A percentile compares a stretch with the other conserved stretches of the same genome.
Evolutionary conservation across 2,797 vertebrate species (phyloP).

Genomic region (Mormyrops attenuatus): DNA sequence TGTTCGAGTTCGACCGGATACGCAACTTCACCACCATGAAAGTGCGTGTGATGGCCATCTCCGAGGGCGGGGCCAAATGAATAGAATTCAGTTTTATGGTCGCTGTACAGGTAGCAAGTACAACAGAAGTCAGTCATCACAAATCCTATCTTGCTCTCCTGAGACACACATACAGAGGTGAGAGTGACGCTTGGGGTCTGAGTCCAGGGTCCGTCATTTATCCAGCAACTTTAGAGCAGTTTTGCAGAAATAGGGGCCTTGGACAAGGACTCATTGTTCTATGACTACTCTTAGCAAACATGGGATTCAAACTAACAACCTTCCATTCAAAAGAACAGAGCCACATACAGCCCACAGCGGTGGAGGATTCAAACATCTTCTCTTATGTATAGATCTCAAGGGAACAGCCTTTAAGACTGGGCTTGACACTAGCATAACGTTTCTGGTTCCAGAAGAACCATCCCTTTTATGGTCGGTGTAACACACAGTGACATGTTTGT

Average conservation of each 20-base stretch:
- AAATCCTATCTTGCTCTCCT: background rate
- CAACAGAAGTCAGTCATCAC: background rate
- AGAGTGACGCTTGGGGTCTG: background rate
- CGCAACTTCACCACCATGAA: constrained; percentile 97
- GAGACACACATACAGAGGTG: background rate
- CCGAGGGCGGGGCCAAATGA: background rate
- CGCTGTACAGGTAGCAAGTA: background rate
- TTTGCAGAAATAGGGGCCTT: background rate
- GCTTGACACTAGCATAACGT: background rate
- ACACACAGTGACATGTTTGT: background rate
- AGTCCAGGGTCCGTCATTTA: background rate
- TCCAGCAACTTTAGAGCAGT: background rate
- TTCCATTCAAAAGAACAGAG: background rate
- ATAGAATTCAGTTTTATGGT: background rate
- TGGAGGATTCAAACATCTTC: background rate
- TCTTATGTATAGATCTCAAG: background rate
- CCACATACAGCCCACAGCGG: background rate
- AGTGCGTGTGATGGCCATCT: constrained; percentile 51
- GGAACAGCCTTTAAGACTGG: background rate
- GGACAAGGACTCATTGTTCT: background rate
- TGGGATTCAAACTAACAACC: background rate
- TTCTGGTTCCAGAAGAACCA: background rate
- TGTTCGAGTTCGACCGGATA: constrained; percentile 90
- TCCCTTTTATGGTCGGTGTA: background rate
- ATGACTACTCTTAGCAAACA: background rate